Evolutionary conservation across 2,888 invertebrate genomes (phyloP), one percentile per base, ranked within the genome.

Genomic region (Cristatella mucedo): DNA sequence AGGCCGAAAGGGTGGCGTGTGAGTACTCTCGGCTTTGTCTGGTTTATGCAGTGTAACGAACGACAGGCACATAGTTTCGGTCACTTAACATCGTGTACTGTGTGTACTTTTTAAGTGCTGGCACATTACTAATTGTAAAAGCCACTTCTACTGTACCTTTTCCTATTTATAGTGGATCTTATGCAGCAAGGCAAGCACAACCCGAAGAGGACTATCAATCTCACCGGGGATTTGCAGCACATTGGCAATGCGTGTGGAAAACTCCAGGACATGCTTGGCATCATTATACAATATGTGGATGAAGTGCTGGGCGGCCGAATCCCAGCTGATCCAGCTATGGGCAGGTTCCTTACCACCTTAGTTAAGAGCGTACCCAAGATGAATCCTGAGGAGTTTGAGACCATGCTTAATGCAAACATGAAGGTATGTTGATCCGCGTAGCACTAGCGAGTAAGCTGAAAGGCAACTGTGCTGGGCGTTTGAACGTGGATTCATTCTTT

Each of bases 321-420:
- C 15, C 73, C 75, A 41, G 75, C 80, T 1, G 80, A 87, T 29
- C 37, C 45, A 13, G 37, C 43, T 15, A 81, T 89, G 7, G 95
- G 97, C 0, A 75, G 95, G 29, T 77, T 80, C 47, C 73, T 97
- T 46, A 74, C 93, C 54, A 82, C 86, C 67, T 76, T 93, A 63
- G 82, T 91, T 29, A 79, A 83, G 68, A 80, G 82, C 13, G 83
- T 91, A 46, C 89, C 91, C 33, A 81, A 82, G 61, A 85, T 95
- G 74, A 77, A 77, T 19, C 74, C 76, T 40, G 84, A 86, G 57
- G 80, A 86, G 60, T 86, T 93, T 67, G 84, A 86, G 29, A 79
- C 82, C 53, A 85, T 93, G 78, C 80, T 95, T 64, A 91, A 91
- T 62, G 80, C 86, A 52, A 85, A 86, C 59, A 82, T 93, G 63